Conservation (phyloP, 2,888 invertebrate species). For the Drosophila parthenogenetica region DNA sequence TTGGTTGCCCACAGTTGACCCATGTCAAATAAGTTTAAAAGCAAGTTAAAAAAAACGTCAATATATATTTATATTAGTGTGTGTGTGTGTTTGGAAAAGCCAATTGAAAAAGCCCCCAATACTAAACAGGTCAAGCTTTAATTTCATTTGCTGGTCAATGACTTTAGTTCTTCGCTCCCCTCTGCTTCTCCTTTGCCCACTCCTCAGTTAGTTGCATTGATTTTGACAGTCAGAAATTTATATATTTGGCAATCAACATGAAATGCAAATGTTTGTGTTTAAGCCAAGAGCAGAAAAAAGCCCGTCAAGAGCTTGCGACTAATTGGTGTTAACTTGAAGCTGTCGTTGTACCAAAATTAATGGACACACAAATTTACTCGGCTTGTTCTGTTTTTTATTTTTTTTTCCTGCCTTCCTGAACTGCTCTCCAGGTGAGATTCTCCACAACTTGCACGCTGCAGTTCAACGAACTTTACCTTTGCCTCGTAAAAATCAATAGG, state of each 20-base stretch:
- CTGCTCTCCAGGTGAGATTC: conserved; percentile 26
- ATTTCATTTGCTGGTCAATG: conserved; percentile 66
- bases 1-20: conserved; percentile 51
- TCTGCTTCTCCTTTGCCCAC: neutral
- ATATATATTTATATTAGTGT: conserved; percentile 40
- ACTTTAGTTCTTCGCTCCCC: conserved; percentile 33
- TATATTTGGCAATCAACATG: conserved; percentile 41
- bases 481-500: conserved; percentile 76
- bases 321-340: conserved; percentile 73
- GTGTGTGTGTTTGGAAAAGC: conserved; percentile 35
- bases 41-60: conserved; percentile 48
- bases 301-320: conserved; percentile 63
- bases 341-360: conserved; percentile 49
- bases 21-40: conserved; percentile 74
- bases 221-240: conserved; percentile 17
- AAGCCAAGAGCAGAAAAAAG: neutral
- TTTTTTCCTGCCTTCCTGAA: neutral
- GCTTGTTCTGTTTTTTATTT: conserved; percentile 14
- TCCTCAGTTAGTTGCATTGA: conserved; percentile 16
- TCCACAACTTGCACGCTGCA: neutral
- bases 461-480: conserved; percentile 74
- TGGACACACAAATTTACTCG: conserved; percentile 39
- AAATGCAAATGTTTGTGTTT: conserved; percentile 58
- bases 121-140: conserved; percentile 45
- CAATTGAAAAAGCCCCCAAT: conserved; percentile 12